These are phyloP conservation scores for Cabera pusaria DNA, from an alignment of 2,888 invertebrate genomes.

Conservation along the genomic window DNA sequence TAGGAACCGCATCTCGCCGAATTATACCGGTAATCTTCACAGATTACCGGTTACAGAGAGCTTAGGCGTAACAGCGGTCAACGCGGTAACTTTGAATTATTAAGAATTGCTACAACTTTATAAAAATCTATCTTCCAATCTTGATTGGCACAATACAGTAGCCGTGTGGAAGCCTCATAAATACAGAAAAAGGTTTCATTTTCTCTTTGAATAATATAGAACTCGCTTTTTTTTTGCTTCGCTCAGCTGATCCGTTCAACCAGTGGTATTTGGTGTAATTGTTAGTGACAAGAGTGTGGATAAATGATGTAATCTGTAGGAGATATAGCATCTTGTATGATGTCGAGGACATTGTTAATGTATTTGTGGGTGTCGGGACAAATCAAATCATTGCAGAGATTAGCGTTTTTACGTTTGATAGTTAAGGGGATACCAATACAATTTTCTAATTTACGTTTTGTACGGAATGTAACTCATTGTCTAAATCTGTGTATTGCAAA, in stretches of 20 bases:
- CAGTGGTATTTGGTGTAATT: too few species aligned
- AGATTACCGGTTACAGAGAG: conserved; percentile 27
- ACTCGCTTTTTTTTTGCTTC: conserved; percentile 7
- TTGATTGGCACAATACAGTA: too few species aligned
- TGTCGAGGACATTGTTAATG: conserved; percentile 13
- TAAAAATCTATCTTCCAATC: too few species aligned
- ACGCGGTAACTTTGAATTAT: conserved; percentile 8
- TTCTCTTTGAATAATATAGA: too few species aligned
- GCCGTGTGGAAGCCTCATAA: too few species aligned
- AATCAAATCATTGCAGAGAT: neutral
- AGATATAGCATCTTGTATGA: conserved; percentile 9
- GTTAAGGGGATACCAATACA: too few species aligned
- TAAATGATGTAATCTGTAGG: conserved; percentile 25
- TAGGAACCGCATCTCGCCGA: conserved; percentile 39
- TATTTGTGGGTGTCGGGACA: conserved; percentile 49
- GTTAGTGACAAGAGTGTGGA: conserved; percentile 17
- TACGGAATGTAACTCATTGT: too few species aligned
- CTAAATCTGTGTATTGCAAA: too few species aligned
- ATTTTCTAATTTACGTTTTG: too few species aligned
- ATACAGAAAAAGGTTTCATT: too few species aligned
- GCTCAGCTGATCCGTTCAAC: neutral
- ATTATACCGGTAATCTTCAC: conserved; percentile 37
- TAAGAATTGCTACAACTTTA: too few species aligned
- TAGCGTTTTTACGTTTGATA: neutral
- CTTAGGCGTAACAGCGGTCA: conserved; percentile 16